phyloP scores from a whole-genome alignment of 2,113 vertebrate species.

The Planiliza haematocheilus region DNA sequence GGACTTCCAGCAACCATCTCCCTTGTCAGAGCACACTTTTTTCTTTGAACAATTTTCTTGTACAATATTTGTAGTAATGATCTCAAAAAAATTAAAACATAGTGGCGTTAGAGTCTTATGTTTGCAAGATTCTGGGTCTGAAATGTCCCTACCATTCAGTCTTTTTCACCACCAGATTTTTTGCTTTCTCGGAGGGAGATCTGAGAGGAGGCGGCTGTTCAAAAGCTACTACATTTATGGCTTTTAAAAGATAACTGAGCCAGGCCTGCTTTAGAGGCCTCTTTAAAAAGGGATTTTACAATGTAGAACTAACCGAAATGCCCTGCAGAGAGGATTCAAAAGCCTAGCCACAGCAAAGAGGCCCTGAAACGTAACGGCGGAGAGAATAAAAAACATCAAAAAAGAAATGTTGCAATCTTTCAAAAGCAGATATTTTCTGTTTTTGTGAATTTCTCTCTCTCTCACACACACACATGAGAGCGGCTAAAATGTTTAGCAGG shows the following conservation, averaged over 20 bases:
- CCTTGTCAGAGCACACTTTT: neutral
- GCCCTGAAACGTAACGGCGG: slow-evolving; percentile 14
- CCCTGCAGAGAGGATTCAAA: slow-evolving; percentile 24
- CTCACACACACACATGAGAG: slow-evolving; percentile 3
- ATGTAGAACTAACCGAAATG: slow-evolving; percentile 9
- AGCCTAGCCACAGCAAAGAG: slow-evolving; percentile 14
- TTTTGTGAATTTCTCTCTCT: slow-evolving; percentile 12
- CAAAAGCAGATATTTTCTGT: slow-evolving; percentile 13
- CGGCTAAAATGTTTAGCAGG: slow-evolving; percentile 1
- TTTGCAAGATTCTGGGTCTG: too few species aligned
- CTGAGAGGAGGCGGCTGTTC: slow-evolving; percentile 24
- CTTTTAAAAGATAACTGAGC: slow-evolving; percentile 23
- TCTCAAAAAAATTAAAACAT: neutral
- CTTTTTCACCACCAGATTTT: neutral
- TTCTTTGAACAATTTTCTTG: neutral
- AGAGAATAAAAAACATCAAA: slow-evolving; percentile 36
- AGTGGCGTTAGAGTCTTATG: neutral
- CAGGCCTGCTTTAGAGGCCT: neutral
- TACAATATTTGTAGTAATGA: neutral
- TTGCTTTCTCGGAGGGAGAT: neutral
- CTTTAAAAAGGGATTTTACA: slow-evolving; percentile 1
- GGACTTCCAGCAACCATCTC: neutral
- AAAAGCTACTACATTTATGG: neutral
- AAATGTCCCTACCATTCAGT: slow-evolving; percentile 1
- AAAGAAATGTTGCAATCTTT: slow-evolving; percentile 5